Evolutionary conservation across 2,797 vertebrate genomes (phyloP).

Genomic region (Sebastes oblongus): DNA sequence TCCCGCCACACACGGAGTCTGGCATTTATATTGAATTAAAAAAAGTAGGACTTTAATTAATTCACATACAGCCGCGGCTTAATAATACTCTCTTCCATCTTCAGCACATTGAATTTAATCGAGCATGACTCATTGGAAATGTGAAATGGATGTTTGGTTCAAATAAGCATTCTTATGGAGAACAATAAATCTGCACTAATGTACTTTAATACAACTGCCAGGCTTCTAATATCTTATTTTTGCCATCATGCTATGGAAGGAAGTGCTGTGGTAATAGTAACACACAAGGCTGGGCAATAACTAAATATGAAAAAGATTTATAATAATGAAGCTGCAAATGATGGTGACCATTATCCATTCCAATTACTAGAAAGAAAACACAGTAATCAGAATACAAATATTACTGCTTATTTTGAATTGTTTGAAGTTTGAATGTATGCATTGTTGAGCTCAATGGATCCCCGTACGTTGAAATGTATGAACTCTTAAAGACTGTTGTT

Average conservation of each 20-base stretch:
- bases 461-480: not conserved
- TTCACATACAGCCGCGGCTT: slow-evolving; percentile 61
- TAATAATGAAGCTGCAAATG: not conserved
- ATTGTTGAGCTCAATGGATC: not conserved
- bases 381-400: slow-evolving; percentile 6
- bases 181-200: slow-evolving; percentile 69
- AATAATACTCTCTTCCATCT: slow-evolving; percentile 66
- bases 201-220: slow-evolving; percentile 56
- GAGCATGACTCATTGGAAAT: slow-evolving; percentile 71
- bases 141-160: slow-evolving; percentile 71
- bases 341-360: not conserved
- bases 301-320: slow-evolving; percentile 9
- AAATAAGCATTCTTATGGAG: slow-evolving; percentile 62
- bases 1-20: slow-evolving; percentile 68
- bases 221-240: slow-evolving; percentile 59
- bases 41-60: slow-evolving; percentile 72
- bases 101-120: slow-evolving; percentile 68
- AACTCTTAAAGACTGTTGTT: not conserved
- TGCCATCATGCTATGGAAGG: slow-evolving; percentile 1
- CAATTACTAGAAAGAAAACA: not conserved
- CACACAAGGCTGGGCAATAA: not conserved
- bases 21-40: slow-evolving; percentile 71
- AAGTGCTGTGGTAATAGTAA: slow-evolving; percentile 15
- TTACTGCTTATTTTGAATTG: not conserved
- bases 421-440: not conserved